These are phyloP conservation scores for Drosophila melanica DNA, from an alignment of 1,140 invertebrate species.

Conservation along the genomic window DNA sequence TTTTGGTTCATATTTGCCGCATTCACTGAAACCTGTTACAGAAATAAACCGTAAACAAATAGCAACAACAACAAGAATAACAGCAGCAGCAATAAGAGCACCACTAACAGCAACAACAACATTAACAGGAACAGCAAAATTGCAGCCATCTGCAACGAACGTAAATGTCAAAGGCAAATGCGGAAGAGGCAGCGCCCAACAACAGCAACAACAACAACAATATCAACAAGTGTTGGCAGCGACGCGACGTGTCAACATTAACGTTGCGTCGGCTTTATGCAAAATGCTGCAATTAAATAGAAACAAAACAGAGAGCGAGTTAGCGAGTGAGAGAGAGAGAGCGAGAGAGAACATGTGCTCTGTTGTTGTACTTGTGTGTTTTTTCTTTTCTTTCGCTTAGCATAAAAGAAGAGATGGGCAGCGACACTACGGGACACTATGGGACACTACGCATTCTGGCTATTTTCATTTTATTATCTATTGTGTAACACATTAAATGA, in stretches of 20 bases:
- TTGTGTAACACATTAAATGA: neutral
- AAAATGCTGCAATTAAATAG: constrained; percentile 20
- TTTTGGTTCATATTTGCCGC: constrained; percentile 40
- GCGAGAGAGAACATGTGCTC: neutral
- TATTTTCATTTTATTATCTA: neutral
- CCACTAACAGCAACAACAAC: constrained; percentile 3
- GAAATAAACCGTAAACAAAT: constrained; percentile 63
- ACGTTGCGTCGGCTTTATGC: constrained; percentile 15
- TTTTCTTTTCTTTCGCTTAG: neutral
- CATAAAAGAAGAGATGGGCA: neutral
- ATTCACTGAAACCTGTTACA: constrained; percentile 58
- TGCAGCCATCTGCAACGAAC: too few species aligned
- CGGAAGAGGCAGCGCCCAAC: constrained; percentile 52
- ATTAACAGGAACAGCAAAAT: constrained; percentile 13
- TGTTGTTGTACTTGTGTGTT: too few species aligned
- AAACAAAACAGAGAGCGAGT: constrained; percentile 5
- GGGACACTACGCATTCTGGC: neutral
- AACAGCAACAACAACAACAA: constrained; percentile 15
- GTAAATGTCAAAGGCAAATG: constrained; percentile 44
- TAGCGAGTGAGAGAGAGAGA: neutral
- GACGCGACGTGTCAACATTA: constrained; percentile 26
- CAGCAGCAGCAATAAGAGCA: neutral
- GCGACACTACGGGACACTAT: too few species aligned
- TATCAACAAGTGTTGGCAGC: constrained; percentile 49
- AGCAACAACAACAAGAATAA: constrained; percentile 29